These are phyloP conservation scores for Orthosia incerta DNA, from an alignment of 2,888 invertebrate species.

Conservation along the genomic window DNA sequence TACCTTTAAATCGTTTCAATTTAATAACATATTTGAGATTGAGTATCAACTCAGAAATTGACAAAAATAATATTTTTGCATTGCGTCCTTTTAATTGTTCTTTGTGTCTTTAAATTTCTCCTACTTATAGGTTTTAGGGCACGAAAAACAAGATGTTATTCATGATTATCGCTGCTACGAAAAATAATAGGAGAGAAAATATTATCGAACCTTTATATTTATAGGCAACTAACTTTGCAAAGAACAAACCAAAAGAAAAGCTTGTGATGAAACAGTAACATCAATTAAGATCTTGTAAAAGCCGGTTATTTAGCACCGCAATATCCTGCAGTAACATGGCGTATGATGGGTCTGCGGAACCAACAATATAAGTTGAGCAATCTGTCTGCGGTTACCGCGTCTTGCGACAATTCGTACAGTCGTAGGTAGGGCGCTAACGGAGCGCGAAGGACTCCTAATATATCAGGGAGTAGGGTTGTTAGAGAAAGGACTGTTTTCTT, in stretches of 20 bases:
- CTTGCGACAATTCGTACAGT: constrained; percentile 61
- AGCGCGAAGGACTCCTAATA: constrained; percentile 58
- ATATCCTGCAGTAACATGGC: constrained; percentile 43
- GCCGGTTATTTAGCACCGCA: constrained; percentile 57
- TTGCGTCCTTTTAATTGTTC: background rate
- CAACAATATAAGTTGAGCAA: constrained; percentile 65
- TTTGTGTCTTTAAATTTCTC: background rate
- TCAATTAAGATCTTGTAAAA: constrained; percentile 55
- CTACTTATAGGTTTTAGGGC: background rate
- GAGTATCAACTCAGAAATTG: background rate
- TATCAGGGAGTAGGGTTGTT: constrained; percentile 52
- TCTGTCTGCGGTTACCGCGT: constrained; percentile 62
- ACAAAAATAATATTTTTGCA: background rate
- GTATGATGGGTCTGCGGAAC: constrained; percentile 58
- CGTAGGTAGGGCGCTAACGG: constrained; percentile 53
- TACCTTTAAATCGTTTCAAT: too few species aligned
- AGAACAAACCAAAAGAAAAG: constrained; percentile 22
- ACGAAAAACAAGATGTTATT: background rate
- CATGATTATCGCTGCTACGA: background rate
- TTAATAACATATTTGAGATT: too few species aligned
- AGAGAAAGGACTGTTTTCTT: constrained; percentile 3
- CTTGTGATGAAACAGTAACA: constrained; percentile 29
- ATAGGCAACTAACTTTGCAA: constrained; percentile 11
- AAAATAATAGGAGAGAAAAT: background rate
- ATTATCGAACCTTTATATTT: background rate